Evolutionary conservation across 2,888 invertebrate genomes (phyloP), one percentile per base, ranked within the genome.

Genomic region (Coleophora deauratella): DNA sequence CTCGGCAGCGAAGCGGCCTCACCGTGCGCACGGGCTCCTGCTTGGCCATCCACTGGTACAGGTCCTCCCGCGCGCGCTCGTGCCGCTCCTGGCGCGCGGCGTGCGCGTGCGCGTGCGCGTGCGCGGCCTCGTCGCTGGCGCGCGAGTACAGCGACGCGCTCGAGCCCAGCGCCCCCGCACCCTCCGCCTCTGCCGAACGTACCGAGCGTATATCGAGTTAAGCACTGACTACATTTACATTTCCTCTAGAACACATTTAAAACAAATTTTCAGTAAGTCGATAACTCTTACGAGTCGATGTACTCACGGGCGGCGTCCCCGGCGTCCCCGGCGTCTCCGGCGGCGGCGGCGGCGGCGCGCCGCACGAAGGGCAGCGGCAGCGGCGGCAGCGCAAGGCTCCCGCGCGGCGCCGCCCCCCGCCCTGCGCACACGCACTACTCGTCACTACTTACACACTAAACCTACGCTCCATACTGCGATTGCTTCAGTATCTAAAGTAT

Each of bases 21-120:
- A 84, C 85, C 50, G 80, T 71, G 71, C 80, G 77, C n/a, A 82
- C 75, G 1, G 77, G 89, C 55, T 95, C 94, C 60, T 97, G 97
- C 58, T 95, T 94, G 1, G 95, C 96, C 97, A 98, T 97, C 97
- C 97, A 98, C 56, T 93, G 94, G 72, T 98, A 97, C 34, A 98
- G 84, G 74, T 97, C 97, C 64, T 96, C 96, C n/a, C 91, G 89
- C 12, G 89, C 88, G 56, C 90, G 90, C 33, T 89, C 50, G 75
- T 85, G 50, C 77, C 78, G 2, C 86, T 72, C 48, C 87, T 84
- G 49, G 88, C 87, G 32, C 21, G 21, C 37, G 33, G 27, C 27
- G 35, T n/a, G 28, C 31, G 28, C 32, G 9, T n/a, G 31, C 31
- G 38, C 31, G 31, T 9, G 32, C 28, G 15, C 28, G 27, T 9